A percentile compares a stretch with the other conserved stretches of the same genome.
Conservation (phyloP, 1,140 invertebrate genomes). For the Aphidius ervi region DNA sequence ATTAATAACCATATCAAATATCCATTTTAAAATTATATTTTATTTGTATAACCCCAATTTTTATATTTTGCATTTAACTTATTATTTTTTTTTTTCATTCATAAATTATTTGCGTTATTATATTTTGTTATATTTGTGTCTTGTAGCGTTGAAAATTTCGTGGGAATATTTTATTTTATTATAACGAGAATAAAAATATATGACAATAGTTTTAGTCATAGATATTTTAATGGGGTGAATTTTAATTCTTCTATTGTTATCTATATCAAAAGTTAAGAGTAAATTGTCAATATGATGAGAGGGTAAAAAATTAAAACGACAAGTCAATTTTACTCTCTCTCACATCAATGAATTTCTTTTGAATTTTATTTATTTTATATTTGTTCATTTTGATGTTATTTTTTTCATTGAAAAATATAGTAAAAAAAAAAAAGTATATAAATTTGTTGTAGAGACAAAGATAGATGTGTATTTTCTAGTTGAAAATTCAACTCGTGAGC, state of each 20-base stretch:
- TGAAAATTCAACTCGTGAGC: slow-evolving; percentile 38
- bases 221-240: too few species aligned
- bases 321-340: slow-evolving; percentile 13
- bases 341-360: slow-evolving; percentile 18
- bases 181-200: too few species aligned
- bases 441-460: slow-evolving; percentile 28
- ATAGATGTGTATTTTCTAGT: slow-evolving; percentile 39
- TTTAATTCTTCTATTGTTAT: too few species aligned
- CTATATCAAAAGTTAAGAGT: too few species aligned
- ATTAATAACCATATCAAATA: slow-evolving; percentile 45
- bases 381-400: slow-evolving; percentile 8
- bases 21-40: slow-evolving; percentile 1
- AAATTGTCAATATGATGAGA: slow-evolving; percentile 3
- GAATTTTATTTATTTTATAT: not conserved
- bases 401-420: not conserved
- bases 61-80: not conserved
- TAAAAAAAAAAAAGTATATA: not conserved
- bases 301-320: slow-evolving; percentile 3
- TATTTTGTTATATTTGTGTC: not conserved
- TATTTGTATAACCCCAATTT: not conserved
- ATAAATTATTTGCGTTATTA: not conserved
- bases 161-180: not conserved
- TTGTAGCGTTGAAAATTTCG: not conserved
- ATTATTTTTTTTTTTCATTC: not conserved
- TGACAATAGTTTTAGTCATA: too few species aligned